phyloP scores from a whole-genome alignment of 1,140 invertebrate species.

The Micrasema minimum region DNA sequence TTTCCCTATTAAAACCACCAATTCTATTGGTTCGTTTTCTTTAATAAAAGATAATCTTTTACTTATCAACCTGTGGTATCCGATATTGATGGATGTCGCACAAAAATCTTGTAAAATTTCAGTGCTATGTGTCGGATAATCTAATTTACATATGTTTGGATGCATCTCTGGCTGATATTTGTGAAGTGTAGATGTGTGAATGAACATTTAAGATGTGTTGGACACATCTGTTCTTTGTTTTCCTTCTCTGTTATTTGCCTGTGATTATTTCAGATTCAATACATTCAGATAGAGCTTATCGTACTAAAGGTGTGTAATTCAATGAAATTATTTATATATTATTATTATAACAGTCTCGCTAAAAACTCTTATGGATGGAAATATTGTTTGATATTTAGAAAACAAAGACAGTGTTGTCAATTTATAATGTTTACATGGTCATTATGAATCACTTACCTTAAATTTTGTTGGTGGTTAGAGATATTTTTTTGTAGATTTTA shows the following conservation, averaged over 20 bases:
- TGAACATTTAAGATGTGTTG: conserved; percentile 28
- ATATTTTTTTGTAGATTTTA: too few species aligned
- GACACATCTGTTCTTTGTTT: conserved; percentile 30
- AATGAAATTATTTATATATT: too few species aligned
- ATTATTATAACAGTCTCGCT: too few species aligned
- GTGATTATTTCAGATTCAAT: conserved; percentile 21
- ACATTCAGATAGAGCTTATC: conserved; percentile 18
- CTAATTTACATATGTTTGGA: conserved; percentile 11
- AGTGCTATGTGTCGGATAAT: conserved; percentile 9
- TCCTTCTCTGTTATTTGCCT: conserved; percentile 30
- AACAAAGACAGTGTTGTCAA: too few species aligned
- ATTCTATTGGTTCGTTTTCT: conserved; percentile 45
- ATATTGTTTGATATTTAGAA: too few species aligned
- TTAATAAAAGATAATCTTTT: conserved; percentile 49
- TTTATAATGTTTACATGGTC: too few species aligned
- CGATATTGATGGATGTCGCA: conserved; percentile 40
- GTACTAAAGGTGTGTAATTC: conserved; percentile 20
- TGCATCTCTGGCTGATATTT: neutral
- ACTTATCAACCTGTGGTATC: conserved; percentile 46
- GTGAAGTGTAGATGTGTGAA: conserved; percentile 19
- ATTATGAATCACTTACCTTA: too few species aligned
- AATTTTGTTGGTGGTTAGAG: too few species aligned
- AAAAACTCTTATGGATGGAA: too few species aligned
- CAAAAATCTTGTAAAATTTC: conserved; percentile 7
- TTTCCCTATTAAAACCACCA: conserved; percentile 43